Conservation (phyloP, 2,888 invertebrate species). For the Rhodophaea formosa region DNA sequence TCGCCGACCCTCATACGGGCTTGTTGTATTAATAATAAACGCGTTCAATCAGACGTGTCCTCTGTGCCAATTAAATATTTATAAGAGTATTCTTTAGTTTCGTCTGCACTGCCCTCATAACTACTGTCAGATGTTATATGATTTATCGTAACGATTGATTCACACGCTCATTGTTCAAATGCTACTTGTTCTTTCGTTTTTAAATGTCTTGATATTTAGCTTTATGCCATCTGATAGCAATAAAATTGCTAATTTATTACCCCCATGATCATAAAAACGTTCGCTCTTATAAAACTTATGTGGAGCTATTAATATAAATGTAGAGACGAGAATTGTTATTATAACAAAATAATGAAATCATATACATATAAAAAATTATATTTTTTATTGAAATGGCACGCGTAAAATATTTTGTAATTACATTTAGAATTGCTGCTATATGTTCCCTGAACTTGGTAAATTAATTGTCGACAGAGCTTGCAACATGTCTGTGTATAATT, state of each 20-base stretch:
- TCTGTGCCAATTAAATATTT: slow-evolving; percentile 65
- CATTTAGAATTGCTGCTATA: not conserved
- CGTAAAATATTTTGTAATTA: not conserved
- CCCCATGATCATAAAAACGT: not conserved
- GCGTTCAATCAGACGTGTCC: slow-evolving; percentile 58
- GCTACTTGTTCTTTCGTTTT: not conserved
- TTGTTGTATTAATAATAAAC: slow-evolving; percentile 63
- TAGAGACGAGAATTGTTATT: not conserved
- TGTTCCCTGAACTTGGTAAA: not conserved
- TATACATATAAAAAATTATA: too few relatives aligned
- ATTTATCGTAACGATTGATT: slow-evolving; percentile 21
- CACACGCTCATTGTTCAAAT: slow-evolving; percentile 5
- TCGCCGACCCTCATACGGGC: slow-evolving; percentile 61
- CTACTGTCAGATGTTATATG: slow-evolving; percentile 29
- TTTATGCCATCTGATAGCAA: slow-evolving; percentile 8
- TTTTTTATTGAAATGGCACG: too few relatives aligned
- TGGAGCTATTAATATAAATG: slow-evolving; percentile 12
- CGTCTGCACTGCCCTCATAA: slow-evolving; percentile 27
- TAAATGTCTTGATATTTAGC: not conserved
- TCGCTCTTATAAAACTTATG: not conserved
- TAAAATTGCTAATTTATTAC: slow-evolving; percentile 8
- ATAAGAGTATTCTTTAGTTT: slow-evolving; percentile 41
- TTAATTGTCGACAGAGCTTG: not conserved
- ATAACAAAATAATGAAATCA: too few relatives aligned
- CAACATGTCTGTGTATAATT: slow-evolving; percentile 1